Evolutionary conservation across 1,140 invertebrate species (phyloP).

Genomic region (Hestina assimilis): DNA sequence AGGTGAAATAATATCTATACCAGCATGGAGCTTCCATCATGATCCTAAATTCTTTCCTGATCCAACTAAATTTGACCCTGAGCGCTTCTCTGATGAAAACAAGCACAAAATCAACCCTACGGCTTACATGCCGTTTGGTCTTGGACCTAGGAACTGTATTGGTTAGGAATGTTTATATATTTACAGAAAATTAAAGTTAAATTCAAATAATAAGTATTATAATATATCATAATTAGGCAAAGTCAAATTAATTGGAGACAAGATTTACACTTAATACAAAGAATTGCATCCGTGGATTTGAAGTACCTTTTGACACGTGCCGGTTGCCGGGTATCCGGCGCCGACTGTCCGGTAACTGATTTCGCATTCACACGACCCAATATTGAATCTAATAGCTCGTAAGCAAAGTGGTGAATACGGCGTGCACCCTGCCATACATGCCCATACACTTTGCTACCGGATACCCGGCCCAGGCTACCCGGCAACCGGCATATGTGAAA

Average conservation of each 20-base stretch:
- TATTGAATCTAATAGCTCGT: too few relatives aligned
- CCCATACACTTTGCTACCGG: too few relatives aligned
- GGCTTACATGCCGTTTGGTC: constrained; percentile 81
- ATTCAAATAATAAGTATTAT: neutral
- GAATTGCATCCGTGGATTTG: too few relatives aligned
- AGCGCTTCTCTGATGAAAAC: constrained; percentile 79
- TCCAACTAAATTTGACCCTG: constrained; percentile 79
- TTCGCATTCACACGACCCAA: too few relatives aligned
- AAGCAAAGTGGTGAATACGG: too few relatives aligned
- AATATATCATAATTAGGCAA: neutral
- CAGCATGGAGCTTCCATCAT: constrained; percentile 72
- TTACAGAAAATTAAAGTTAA: neutral
- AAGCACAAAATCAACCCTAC: constrained; percentile 69
- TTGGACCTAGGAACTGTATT: constrained; percentile 82
- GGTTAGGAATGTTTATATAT: constrained; percentile 48
- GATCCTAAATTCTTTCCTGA: constrained; percentile 76
- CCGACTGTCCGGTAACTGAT: too few relatives aligned
- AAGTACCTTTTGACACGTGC: too few relatives aligned
- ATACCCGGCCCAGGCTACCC: too few relatives aligned
- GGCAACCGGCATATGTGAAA: too few relatives aligned
- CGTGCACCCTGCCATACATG: too few relatives aligned
- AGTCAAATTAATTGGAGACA: neutral
- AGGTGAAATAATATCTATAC: constrained; percentile 44
- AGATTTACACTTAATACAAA: neutral
- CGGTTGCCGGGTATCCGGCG: too few relatives aligned